Base-by-base conservation (phyloP, 2,113 vertebrate genomes). In the Toxotes jaculatrix region DNA sequence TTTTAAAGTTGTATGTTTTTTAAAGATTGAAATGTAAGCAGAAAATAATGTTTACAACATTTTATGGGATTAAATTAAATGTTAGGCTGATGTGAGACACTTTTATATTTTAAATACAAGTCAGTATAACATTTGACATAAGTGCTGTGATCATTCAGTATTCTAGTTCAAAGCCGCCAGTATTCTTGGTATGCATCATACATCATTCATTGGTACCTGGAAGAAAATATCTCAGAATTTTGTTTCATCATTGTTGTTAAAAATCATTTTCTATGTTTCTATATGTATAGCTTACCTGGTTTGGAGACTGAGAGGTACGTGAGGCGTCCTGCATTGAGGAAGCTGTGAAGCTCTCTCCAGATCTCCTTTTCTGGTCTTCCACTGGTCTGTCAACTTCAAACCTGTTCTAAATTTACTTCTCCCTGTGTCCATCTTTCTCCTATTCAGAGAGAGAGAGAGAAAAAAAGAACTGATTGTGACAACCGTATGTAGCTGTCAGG, bases 351-450 rank as follows among this genome's bases (percentile, higher is more conserved):
- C 53, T 77, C 47, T 78, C 23, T 31, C 42, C 55, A 77, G 21
- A 27, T 60, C 42, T 56, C 16, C 11, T 32, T 47, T 56, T 66
- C 62, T 66, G 51, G 16, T 57, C 51, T 65, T 23, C 17, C 17
- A 43, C 45, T 70, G 14, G 4, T 59, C 56, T 36, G 57, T 55
- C 23, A 19, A 12, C 55, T 70, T 55, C 36, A 34, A 53, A 43
- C 63, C 67, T 79, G 77, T 79, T 71, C 27, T 72, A 45, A 63
- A 79, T 79, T 31, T 55, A 23, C 55, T 71, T 71, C 51, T 53
- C 65, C 43, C 51, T 5, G 23, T 43, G 57, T 70, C 45, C 19
- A 51, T 70, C 45, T 55, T 31, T 43, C 57, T 71, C 5, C 5
- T 34, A 32, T 42, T 59, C 32, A 62, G 62, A 34, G 40, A 47